These are phyloP conservation scores for Lanius collurio DNA, from an alignment of 2,113 vertebrate species.

Conservation along the genomic window DNA sequence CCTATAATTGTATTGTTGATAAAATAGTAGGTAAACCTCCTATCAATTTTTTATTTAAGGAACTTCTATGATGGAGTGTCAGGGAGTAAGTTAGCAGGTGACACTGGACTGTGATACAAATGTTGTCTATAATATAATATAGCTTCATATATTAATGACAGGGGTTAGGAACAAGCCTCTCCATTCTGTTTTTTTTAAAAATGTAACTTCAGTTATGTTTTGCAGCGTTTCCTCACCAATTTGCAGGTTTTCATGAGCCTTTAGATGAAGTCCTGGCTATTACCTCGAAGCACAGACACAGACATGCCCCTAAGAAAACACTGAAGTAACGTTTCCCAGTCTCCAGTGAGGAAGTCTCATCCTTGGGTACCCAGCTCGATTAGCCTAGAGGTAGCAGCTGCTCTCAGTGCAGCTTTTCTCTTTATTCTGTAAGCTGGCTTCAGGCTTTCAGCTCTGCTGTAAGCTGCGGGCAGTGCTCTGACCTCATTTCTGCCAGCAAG, in stretches of 20 bases:
- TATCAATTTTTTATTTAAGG: neutral
- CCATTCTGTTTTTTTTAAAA: neutral
- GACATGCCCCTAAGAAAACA: neutral
- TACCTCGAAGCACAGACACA: neutral
- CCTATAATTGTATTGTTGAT: neutral
- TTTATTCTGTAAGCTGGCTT: conserved; percentile 26
- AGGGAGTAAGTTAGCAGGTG: neutral
- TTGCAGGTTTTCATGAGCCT: neutral
- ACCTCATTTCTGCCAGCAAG: conserved; percentile 3
- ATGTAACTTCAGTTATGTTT: neutral
- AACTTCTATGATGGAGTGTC: neutral
- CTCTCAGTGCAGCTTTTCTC: neutral
- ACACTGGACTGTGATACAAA: neutral
- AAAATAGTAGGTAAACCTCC: neutral
- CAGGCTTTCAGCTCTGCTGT: neutral
- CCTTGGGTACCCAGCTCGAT: neutral
- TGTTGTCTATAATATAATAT: neutral
- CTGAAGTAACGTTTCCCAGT: neutral
- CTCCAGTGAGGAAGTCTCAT: neutral
- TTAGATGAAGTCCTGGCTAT: neutral
- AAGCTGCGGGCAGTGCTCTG: conserved; percentile 14
- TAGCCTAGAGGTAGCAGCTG: conserved; percentile 36
- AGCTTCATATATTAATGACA: neutral
- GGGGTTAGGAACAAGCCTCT: neutral
- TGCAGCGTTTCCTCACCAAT: neutral